phyloP scores from a whole-genome alignment of 2,797 vertebrate species.

The Otolemur crassicaudatus region DNA sequence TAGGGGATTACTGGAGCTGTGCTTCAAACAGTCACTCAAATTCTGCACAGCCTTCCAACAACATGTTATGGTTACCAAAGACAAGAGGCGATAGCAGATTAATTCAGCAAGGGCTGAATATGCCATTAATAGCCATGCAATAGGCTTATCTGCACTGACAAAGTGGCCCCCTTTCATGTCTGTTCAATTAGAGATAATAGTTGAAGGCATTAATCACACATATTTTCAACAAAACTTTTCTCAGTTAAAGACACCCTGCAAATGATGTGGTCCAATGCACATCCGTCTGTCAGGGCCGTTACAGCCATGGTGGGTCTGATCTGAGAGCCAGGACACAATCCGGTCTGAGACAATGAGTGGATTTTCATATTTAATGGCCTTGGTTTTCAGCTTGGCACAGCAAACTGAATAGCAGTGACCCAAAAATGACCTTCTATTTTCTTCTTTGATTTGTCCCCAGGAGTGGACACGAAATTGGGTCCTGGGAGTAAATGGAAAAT shows the following conservation, averaged over 20 bases:
- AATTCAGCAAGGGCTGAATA: conserved; percentile 70
- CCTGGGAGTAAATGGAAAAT: conserved; percentile 56
- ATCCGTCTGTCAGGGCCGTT: conserved; percentile 80
- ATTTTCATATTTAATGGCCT: conserved; percentile 86
- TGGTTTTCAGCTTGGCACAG: conserved; percentile 77
- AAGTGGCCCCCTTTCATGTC: conserved; percentile 81
- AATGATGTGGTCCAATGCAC: conserved; percentile 75
- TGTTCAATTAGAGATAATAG: conserved; percentile 88
- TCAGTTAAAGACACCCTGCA: conserved; percentile 76
- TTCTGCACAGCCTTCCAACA: conserved; percentile 84
- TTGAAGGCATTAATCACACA: conserved; percentile 85
- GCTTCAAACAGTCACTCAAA: conserved; percentile 83
- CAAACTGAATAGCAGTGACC: conserved; percentile 75
- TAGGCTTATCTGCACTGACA: conserved; percentile 81
- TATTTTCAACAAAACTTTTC: conserved; percentile 82
- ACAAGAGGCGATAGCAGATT: conserved; percentile 80
- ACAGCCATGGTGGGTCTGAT: conserved; percentile 75
- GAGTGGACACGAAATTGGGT: conserved; percentile 53
- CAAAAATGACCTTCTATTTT: conserved; percentile 77
- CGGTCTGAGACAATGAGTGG: conserved; percentile 79
- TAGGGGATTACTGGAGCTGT: conserved; percentile 82
- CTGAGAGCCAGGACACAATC: conserved; percentile 83
- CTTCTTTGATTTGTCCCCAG: conserved; percentile 62
- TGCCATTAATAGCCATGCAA: conserved; percentile 81
- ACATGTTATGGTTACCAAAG: conserved; percentile 79